Percentiles rank a stretch among this genome's conserved stretches.
phyloP scores from a whole-genome alignment of 2,888 invertebrate species.

The Rambutsinella grinnellia region DNA sequence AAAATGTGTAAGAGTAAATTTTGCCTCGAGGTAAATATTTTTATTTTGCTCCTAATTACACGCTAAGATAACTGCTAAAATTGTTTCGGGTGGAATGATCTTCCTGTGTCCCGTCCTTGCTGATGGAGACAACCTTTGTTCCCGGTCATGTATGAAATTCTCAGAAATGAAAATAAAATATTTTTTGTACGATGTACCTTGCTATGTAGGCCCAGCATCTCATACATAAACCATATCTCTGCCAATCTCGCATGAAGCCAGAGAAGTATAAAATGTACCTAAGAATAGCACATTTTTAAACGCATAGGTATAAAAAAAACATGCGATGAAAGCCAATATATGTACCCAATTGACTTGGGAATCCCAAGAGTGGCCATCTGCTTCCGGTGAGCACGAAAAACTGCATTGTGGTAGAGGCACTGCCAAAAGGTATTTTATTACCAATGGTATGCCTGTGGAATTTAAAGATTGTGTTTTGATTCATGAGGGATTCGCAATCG shows the following conservation, averaged over 20 bases:
- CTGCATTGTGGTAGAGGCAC: not conserved
- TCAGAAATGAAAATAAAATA: not conserved
- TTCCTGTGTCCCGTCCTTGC: not conserved
- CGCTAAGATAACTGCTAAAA: not conserved
- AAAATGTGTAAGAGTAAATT: too few species aligned
- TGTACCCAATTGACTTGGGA: slow-evolving; percentile 13
- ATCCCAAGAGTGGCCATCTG: slow-evolving; percentile 48
- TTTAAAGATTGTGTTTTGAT: slow-evolving; percentile 25
- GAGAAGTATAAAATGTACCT: not conserved
- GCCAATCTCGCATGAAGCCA: not conserved
- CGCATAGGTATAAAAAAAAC: not conserved
- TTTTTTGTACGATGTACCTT: not conserved
- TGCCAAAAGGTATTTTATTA: not conserved
- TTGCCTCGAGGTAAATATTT: too few species aligned
- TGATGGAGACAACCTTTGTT: not conserved
- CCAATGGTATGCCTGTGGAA: slow-evolving; percentile 23
- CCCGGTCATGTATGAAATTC: not conserved
- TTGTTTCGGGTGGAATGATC: not conserved
- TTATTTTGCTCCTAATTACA: not conserved
- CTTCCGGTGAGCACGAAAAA: slow-evolving; percentile 23
- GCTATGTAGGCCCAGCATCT: not conserved
- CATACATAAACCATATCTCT: not conserved
- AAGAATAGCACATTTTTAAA: not conserved
- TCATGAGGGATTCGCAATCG: slow-evolving; percentile 1
- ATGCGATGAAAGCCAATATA: not conserved